Conservation (phyloP, 2,113 vertebrate genomes). For the Coptodon rendalli region DNA sequence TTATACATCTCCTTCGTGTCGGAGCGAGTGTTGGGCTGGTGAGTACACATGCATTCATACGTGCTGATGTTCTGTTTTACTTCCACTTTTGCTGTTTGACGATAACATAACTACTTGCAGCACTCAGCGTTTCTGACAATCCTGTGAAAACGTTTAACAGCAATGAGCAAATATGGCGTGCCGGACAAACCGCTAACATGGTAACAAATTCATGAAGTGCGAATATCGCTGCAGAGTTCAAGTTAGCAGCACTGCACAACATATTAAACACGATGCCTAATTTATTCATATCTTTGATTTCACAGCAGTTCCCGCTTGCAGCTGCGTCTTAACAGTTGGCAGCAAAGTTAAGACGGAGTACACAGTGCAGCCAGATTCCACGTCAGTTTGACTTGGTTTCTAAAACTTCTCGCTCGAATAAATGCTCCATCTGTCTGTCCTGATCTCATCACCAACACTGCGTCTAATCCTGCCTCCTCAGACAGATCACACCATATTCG, state of each 20-base stretch:
- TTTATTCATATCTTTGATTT: slow-evolving; percentile 19
- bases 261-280: slow-evolving; percentile 22
- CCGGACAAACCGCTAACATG: slow-evolving; percentile 10
- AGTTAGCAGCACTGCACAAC: slow-evolving; percentile 16
- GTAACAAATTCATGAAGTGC: slow-evolving; percentile 4
- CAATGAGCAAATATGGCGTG: background rate
- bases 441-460: slow-evolving; percentile 58
- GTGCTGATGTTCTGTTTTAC: background rate
- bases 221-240: background rate
- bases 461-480: slow-evolving; percentile 47
- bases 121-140: background rate
- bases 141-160: background rate
- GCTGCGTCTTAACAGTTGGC: slow-evolving; percentile 23
- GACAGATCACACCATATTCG: slow-evolving; percentile 5
- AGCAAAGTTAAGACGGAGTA: slow-evolving; percentile 10
- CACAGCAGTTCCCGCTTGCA: background rate
- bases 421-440: slow-evolving; percentile 57
- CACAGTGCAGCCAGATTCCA: slow-evolving; percentile 2
- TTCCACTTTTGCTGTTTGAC: background rate
- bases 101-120: background rate
- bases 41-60: background rate
- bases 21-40: background rate
- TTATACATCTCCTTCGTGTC: slow-evolving; percentile 24
- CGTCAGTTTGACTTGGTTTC: slow-evolving; percentile 40
- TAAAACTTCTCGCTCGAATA: slow-evolving; percentile 38